Evolutionary conservation across 2,113 vertebrate species (phyloP).

Genomic region (Stegastes partitus): DNA sequence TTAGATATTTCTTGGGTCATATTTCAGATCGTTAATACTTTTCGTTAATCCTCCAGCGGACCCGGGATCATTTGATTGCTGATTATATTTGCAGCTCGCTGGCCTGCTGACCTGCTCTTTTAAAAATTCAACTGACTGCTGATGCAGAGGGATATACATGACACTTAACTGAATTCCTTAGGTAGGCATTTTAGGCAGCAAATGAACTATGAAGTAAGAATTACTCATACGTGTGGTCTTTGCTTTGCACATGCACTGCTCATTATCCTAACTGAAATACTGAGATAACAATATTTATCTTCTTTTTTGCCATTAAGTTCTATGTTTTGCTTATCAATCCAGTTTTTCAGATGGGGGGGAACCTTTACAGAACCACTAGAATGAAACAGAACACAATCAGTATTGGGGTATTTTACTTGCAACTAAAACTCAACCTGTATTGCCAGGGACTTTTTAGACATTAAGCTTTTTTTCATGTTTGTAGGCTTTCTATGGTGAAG

Average conservation of each 20-base stretch:
- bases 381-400: too few species aligned
- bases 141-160: neutral
- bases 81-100: conserved; percentile 27
- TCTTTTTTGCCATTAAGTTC: neutral
- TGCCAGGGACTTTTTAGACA: neutral
- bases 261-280: too few species aligned
- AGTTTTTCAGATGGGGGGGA: neutral
- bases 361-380: neutral
- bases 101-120: neutral
- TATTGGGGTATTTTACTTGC: neutral
- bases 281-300: too few species aligned
- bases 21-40: conserved; percentile 65
- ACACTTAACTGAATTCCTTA: neutral
- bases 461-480: neutral
- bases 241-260: too few species aligned
- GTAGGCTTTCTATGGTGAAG: too few species aligned
- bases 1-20: conserved; percentile 57
- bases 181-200: neutral
- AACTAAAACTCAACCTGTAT: neutral
- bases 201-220: neutral
- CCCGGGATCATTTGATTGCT: conserved; percentile 41
- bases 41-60: conserved; percentile 50
- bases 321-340: too few species aligned
- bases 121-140: neutral
- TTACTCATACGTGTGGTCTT: neutral